Evolutionary conservation across 2,888 invertebrate genomes (phyloP), one percentile per base, ranked within the genome.

Genomic region (Dysmachus trigonus): DNA sequence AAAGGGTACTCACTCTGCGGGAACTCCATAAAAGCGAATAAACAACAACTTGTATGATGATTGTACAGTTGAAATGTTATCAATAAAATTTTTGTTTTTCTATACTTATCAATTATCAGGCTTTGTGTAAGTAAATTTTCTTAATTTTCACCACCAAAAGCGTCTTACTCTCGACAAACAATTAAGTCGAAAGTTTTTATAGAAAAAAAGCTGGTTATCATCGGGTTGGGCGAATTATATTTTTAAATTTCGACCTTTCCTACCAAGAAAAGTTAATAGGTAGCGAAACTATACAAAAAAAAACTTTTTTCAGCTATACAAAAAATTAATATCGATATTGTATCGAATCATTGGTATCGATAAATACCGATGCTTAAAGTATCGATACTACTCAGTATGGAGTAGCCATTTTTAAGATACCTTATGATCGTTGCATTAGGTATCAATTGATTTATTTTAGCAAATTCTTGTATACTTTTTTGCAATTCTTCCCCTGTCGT

Each of bases 41-140:
- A 76, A 38, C 38, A 76, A 38, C 33, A 76, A 76, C 38, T 76
- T 76, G 10, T 18, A 1, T 33, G 74, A 74, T 35, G 74, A 74
- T 35, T 74, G 35, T 35, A 27, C 51, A 30, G 79, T 31, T 79
- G 10, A 79, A 79, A 51, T 51, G 51, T 79, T 79, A 79, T 79
- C 79, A 79, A 47, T 15, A 15, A 22, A n/a, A n/a, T n/a, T 7
- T 18, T n/a, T 51, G 38, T 51, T 62, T 62, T 62, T 62, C 10
- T 27, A 22, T 27, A 62, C 27, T 8, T 22, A 22, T 62, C 22
- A 62, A 22, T 62, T 27, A 62, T 62, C 62, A 22, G 8, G 7
- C 15, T 18, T 53, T 18, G 53, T 18, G 18, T 15, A 47, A 47
- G 18, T 53, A 22, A 8, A 53, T 22, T 53, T 53, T 27, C 62